phyloP scores from a whole-genome alignment of 2,888 invertebrate genomes.

The Drosophila monieri region DNA sequence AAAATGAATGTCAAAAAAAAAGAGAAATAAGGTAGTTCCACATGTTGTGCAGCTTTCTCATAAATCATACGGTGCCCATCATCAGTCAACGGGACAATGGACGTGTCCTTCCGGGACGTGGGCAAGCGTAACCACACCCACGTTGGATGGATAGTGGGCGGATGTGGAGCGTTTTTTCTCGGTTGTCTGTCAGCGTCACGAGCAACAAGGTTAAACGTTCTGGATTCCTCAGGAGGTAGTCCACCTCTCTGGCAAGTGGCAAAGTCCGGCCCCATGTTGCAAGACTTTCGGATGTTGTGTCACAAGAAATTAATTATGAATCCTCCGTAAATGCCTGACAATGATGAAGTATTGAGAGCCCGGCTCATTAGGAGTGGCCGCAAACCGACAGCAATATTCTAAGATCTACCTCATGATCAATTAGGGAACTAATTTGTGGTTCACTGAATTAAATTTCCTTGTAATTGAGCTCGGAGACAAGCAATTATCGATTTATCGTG shows the following conservation, averaged over 20 bases:
- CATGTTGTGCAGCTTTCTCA: slow-evolving; percentile 15
- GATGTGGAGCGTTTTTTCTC: not conserved
- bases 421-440: slow-evolving; percentile 26
- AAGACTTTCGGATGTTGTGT: slow-evolving; percentile 13
- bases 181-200: slow-evolving; percentile 28
- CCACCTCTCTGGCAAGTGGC: slow-evolving; percentile 9
- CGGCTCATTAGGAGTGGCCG: slow-evolving; percentile 4
- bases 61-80: slow-evolving; percentile 41
- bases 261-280: slow-evolving; percentile 15
- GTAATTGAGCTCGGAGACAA: slow-evolving; percentile 23
- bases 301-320: slow-evolving; percentile 34
- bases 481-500: slow-evolving; percentile 33
- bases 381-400: not conserved
- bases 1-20: slow-evolving; percentile 13
- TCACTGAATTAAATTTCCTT: slow-evolving; percentile 36
- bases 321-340: slow-evolving; percentile 16
- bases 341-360: slow-evolving; percentile 1
- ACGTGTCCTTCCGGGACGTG: slow-evolving; percentile 20
- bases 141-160: not conserved
- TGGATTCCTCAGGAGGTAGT: slow-evolving; percentile 13
- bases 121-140: slow-evolving; percentile 9
- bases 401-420: slow-evolving; percentile 4
- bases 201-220: slow-evolving; percentile 27
- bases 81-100: slow-evolving; percentile 40
- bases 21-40: slow-evolving; percentile 12